Conservation (phyloP, 2,797 vertebrate genomes). For the Amblyopsis hoosieri region DNA sequence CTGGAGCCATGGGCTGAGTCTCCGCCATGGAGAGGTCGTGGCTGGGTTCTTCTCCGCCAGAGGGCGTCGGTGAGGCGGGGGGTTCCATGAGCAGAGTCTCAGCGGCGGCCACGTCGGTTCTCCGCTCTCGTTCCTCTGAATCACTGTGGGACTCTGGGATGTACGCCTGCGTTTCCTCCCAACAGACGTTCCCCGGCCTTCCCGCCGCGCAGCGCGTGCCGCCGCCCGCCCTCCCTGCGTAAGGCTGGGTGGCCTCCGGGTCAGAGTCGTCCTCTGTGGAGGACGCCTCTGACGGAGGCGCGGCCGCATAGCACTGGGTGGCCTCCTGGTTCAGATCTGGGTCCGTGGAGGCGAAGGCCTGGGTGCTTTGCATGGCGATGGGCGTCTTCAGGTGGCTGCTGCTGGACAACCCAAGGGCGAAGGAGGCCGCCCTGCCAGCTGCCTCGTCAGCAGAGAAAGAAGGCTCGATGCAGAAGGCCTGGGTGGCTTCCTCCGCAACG, state of each 20-base stretch:
- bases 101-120: constrained; percentile 17
- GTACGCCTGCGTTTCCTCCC: constrained; percentile 72
- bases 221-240: constrained; percentile 22
- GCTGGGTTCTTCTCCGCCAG: constrained; percentile 12
- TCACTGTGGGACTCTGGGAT: constrained; percentile 24
- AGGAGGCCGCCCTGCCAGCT: constrained; percentile 37
- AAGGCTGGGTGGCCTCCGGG: constrained; percentile 56
- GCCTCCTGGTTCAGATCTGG: constrained; percentile 39
- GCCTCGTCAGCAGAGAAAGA: constrained; percentile 10
- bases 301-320: constrained; percentile 43
- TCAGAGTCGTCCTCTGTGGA: constrained; percentile 40
- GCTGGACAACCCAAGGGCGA: constrained; percentile 60
- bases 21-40: constrained; percentile 21
- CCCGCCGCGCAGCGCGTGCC: constrained; percentile 16
- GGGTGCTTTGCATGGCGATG: constrained; percentile 54
- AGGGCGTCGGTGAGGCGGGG: constrained; percentile 12
- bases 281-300: constrained; percentile 7
- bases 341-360: constrained; percentile 44
- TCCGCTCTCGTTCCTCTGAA: constrained; percentile 40
- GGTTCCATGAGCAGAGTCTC: constrained; percentile 43
- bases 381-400: constrained; percentile 44
- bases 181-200: constrained; percentile 42
- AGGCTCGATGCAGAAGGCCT: constrained; percentile 29
- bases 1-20: constrained; percentile 44
- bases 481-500: constrained; percentile 3